Evolutionary conservation across 2,888 invertebrate genomes (phyloP).

Genomic region (Sarcophaga caerulescens): DNA sequence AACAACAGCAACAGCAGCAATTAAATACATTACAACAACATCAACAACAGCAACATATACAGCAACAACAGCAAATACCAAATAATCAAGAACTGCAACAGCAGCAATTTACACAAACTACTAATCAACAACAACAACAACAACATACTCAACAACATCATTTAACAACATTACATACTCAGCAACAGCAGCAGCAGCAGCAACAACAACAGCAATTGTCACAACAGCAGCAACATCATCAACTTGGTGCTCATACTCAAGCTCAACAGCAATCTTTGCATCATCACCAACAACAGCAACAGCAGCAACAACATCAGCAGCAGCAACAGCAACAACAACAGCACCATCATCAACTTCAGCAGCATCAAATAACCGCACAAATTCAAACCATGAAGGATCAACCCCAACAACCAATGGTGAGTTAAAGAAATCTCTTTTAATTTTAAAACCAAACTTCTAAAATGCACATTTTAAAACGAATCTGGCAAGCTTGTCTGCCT

Average conservation of each 20-base stretch:
- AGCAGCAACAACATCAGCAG: constrained; percentile 72
- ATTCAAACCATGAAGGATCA: constrained; percentile 82
- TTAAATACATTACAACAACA: constrained; percentile 67
- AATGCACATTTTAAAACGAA: too few relatives aligned
- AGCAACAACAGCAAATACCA: constrained; percentile 71
- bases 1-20: constrained; percentile 65
- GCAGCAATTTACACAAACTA: constrained; percentile 66
- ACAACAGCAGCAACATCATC: constrained; percentile 72
- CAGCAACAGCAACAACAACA: constrained; percentile 75
- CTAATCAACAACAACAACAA: constrained; percentile 70
- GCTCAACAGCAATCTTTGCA: constrained; percentile 71
- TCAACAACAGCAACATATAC: constrained; percentile 67
- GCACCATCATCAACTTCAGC: constrained; percentile 77
- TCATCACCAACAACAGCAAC: constrained; percentile 73
- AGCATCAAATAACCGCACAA: constrained; percentile 81
- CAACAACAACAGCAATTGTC: constrained; percentile 72
- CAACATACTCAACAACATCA: constrained; percentile 72
- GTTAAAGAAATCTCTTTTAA: constrained; percentile 64
- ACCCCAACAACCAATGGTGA: constrained; percentile 81
- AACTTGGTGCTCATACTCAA: constrained; percentile 72
- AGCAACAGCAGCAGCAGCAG: constrained; percentile 72
- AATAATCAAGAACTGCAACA: constrained; percentile 70
- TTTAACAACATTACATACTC: constrained; percentile 55
- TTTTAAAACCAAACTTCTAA: too few relatives aligned
- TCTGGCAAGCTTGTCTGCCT: too few relatives aligned